Evolutionary conservation across 2,888 invertebrate species (phyloP).

Genomic region (Harpagoxenus sublaevis): DNA sequence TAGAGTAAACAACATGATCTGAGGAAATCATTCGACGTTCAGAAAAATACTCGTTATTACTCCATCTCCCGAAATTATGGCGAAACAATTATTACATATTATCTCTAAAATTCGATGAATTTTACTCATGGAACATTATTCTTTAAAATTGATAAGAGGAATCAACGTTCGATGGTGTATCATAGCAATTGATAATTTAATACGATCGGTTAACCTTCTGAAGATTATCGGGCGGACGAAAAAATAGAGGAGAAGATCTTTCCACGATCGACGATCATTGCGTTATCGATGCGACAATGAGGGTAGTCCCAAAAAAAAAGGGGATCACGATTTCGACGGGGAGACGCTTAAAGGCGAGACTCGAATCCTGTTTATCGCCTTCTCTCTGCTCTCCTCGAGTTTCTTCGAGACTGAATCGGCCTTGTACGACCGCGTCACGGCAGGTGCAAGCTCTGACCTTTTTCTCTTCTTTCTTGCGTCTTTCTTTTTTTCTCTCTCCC

Average conservation of each 20-base stretch:
- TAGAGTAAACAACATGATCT: neutral
- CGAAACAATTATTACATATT: neutral
- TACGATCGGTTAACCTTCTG: neutral
- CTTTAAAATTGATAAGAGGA: neutral
- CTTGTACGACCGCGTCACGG: conserved; percentile 83
- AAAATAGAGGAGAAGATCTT: neutral
- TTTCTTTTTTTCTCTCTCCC: conserved; percentile 57
- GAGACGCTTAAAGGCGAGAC: conserved; percentile 77
- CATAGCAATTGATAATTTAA: neutral
- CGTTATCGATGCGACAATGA: conserved; percentile 76
- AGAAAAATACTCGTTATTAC: neutral
- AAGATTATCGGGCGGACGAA: neutral
- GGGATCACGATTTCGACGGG: conserved; percentile 52
- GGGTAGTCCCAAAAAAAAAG: neutral
- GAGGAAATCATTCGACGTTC: neutral
- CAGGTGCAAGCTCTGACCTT: conserved; percentile 79
- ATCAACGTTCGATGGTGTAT: neutral
- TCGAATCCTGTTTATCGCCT: conserved; percentile 77
- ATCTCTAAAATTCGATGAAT: neutral
- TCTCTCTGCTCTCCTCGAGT: conserved; percentile 70
- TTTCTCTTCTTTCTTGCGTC: conserved; percentile 66
- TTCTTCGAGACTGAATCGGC: conserved; percentile 77
- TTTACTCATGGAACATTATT: too few relatives aligned
- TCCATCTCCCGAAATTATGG: neutral
- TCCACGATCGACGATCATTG: neutral